Percentiles rank a stretch among this genome's conserved stretches.
Evolutionary conservation across 1,140 invertebrate species (phyloP).

Genomic region (Drosophila lini): DNA sequence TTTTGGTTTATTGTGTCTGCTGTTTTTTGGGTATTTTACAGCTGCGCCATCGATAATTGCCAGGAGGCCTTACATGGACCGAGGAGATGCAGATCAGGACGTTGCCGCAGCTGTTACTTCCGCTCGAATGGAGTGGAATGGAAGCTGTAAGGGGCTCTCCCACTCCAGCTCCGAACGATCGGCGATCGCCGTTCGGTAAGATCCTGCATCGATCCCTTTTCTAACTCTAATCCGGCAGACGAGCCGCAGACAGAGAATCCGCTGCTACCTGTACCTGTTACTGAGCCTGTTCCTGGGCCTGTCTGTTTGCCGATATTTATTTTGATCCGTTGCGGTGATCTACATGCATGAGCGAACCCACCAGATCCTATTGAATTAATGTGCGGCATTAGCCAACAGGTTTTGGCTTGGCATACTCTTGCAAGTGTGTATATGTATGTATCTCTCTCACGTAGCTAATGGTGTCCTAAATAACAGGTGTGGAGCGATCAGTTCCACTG

Average conservation of each 20-base stretch:
- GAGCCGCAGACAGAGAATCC: conserved; percentile 32
- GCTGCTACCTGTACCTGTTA: conserved; percentile 35
- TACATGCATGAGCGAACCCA: conserved; percentile 56
- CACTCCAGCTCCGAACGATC: conserved; percentile 5
- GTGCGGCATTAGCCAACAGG: conserved; percentile 74
- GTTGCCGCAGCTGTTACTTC: conserved; percentile 74
- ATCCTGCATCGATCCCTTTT: conserved; percentile 57
- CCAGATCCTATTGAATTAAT: conserved; percentile 69
- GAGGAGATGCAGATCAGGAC: conserved; percentile 45
- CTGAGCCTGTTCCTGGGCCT: conserved; percentile 13
- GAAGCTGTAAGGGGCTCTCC: conserved; percentile 26
- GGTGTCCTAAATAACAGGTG: conserved; percentile 76
- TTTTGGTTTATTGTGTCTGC: no score
- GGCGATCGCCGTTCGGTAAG: neutral
- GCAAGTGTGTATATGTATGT: neutral
- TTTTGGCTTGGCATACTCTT: conserved; percentile 25
- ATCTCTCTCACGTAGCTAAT: conserved; percentile 58
- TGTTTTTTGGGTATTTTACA: conserved; percentile 62
- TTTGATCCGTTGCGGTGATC: conserved; percentile 58
- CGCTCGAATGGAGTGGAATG: conserved; percentile 51
- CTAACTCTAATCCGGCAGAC: conserved; percentile 73
- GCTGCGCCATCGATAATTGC: conserved; percentile 73
- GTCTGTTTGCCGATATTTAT: conserved; percentile 34
- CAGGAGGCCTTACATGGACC: conserved; percentile 51
- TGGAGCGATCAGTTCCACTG: conserved; percentile 70